phyloP scores from a whole-genome alignment of 1,140 invertebrate species.

The Andricus grossulariae region DNA sequence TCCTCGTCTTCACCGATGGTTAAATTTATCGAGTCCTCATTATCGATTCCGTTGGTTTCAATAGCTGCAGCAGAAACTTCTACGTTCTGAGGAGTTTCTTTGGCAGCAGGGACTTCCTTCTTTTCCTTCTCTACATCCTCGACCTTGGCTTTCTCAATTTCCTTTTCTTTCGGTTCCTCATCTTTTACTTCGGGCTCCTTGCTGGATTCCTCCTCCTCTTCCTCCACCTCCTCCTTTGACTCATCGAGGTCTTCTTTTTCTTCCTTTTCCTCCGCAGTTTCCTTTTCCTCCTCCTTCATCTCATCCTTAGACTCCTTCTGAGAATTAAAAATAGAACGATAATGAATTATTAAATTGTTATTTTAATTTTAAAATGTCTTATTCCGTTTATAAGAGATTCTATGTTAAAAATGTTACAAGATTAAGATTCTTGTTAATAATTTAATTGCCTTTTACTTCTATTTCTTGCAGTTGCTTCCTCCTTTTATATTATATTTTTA shows the following conservation, averaged over 20 bases:
- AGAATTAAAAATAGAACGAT: background rate
- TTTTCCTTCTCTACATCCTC: slow-evolving; percentile 51
- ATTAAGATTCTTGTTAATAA: too few relatives aligned
- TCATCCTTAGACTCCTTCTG: slow-evolving; percentile 51
- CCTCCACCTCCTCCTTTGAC: slow-evolving; percentile 47
- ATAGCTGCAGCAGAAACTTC: slow-evolving; percentile 47
- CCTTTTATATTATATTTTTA: too few relatives aligned
- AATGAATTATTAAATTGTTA: too few relatives aligned
- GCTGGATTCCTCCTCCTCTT: slow-evolving; percentile 52
- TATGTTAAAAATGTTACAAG: too few relatives aligned
- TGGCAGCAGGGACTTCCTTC: slow-evolving; percentile 38
- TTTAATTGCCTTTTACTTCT: too few relatives aligned
- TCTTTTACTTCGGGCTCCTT: slow-evolving; percentile 32
- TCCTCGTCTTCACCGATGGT: slow-evolving; percentile 88
- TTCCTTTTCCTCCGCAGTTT: slow-evolving; percentile 66
- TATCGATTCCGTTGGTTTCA: slow-evolving; percentile 78
- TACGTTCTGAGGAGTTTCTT: slow-evolving; percentile 43
- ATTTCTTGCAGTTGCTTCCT: too few relatives aligned
- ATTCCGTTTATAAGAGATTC: too few relatives aligned
- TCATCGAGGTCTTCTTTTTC: slow-evolving; percentile 39
- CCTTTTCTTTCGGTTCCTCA: slow-evolving; percentile 63
- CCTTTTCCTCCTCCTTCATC: slow-evolving; percentile 54
- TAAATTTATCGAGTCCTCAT: slow-evolving; percentile 88
- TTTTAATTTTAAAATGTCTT: too few relatives aligned
- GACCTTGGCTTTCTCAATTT: slow-evolving; percentile 51